Base-by-base conservation (phyloP, 2,888 invertebrate species). In the Drosophila flavopinicola region DNA sequence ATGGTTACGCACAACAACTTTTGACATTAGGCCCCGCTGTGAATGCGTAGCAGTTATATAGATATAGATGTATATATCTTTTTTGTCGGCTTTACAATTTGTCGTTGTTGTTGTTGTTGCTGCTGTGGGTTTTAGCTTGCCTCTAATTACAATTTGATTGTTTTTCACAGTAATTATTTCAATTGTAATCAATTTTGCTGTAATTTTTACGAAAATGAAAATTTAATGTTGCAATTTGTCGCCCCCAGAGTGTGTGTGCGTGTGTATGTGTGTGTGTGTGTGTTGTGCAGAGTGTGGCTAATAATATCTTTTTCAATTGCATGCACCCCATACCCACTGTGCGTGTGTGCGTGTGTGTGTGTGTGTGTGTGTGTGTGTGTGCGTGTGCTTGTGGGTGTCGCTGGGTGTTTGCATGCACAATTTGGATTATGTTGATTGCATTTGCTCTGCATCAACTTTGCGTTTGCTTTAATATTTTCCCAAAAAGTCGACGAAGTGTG, bases 111-210 rank as follows among this genome's bases (percentile, higher is more conserved):
- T 39, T 53, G 41, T 39, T 52, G 39, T 30, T 65, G 17, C 23
- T 15, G 48, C 13, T 54, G 60, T 51, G 24, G 49, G 13, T 53
- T 57, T 57, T 61, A 57, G 51, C 53, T 51, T 54, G 42, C 48
- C 67, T 75, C 79, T 83, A 85, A 82, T 82, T 82, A 79, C 85
- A 70, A 75, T 83, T 79, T 85, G 85, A 85, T 85, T 85, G 79
- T 82, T 69, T 85, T 80, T 66, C 67, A 51, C 51, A 69, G 77
- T 85, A 83, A 85, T 82, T 82, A 85, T 82, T 85, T 85, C 82
- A 75, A 75, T 82, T 82, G 85, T 85, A 82, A 83, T 85, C 66
- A 71, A 85, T 78, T 82, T 70, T 38, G 61, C 58, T 49, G 78
- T 24, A 38, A 54, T 68, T 75, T 80, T 78, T 80, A 63, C 77